A percentile compares a stretch with the other conserved stretches of the same genome.
Conservation (phyloP, 92 coral and sea anemone genomes). For the Meandrina meandrites region DNA sequence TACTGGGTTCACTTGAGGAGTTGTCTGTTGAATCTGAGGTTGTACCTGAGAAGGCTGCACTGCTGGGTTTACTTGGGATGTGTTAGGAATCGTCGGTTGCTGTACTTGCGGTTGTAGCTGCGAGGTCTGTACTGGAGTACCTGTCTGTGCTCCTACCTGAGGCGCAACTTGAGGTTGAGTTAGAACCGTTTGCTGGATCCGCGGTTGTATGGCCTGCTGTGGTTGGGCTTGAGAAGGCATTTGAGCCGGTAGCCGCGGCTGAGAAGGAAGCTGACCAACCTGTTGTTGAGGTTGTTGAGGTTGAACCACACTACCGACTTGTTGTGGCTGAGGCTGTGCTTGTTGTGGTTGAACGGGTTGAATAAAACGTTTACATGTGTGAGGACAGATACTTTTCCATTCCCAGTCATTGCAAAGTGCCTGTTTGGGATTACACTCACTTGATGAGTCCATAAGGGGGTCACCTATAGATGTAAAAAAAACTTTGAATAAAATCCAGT, state of each 20-base stretch:
- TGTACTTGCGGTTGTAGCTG: no score
- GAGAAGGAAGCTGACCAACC: neutral
- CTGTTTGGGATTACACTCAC: slow-evolving; percentile 23
- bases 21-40: neutral
- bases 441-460: slow-evolving; percentile 33
- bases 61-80: slow-evolving; percentile 13
- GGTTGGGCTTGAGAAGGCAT: neutral
- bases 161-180: neutral
- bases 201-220: neutral
- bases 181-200: neutral
- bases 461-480: neutral
- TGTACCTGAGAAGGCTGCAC: neutral
- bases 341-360: neutral
- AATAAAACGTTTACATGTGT: slow-evolving; percentile 24
- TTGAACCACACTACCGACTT: neutral
- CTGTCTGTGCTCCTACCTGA: neutral
- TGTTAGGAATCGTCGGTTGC: neutral
- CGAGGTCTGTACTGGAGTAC: neutral
- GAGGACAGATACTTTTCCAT: slow-evolving; percentile 40
- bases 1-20: neutral
- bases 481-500: neutral
- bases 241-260: neutral
- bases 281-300: slow-evolving; percentile 1
- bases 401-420: slow-evolving; percentile 14
- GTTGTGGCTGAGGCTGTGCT: slow-evolving; percentile 1